Percentiles rank a stretch among this genome's conserved stretches.
Evolutionary conservation across 2,113 vertebrate species (phyloP).

Genomic region (Recurvirostra avosetta): DNA sequence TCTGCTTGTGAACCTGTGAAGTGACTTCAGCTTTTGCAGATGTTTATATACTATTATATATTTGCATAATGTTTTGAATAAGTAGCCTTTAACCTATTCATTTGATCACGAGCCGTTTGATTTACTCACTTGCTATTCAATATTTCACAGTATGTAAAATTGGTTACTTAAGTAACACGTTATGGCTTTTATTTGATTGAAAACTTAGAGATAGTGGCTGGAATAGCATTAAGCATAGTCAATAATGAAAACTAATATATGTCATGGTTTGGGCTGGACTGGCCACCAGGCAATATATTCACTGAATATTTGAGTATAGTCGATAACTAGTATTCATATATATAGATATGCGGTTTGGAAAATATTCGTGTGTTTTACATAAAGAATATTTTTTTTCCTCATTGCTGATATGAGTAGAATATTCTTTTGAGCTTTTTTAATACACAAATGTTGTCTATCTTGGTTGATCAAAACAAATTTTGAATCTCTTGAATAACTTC

Average conservation of each 20-base stretch:
- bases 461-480: neutral
- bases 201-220: neutral
- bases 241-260: neutral
- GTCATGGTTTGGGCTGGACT: too few relatives aligned
- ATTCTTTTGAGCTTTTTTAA: neutral
- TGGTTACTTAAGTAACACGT: neutral
- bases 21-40: neutral
- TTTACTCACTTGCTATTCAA: neutral
- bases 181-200: neutral
- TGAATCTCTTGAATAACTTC: neutral
- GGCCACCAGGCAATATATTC: too few relatives aligned
- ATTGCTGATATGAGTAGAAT: neutral
- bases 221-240: neutral
- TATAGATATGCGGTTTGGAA: neutral
- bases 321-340: neutral
- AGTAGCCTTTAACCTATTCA: neutral
- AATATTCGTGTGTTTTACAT: neutral
- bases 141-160: neutral
- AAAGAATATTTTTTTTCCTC: neutral
- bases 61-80: neutral
- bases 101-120: neutral
- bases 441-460: neutral
- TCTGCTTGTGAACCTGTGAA: neutral
- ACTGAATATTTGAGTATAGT: neutral
- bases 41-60: neutral